These are phyloP conservation scores for Sternarchorhynchus goeldii DNA, from an alignment of 2,797 vertebrate genomes.

Conservation along the genomic window DNA sequence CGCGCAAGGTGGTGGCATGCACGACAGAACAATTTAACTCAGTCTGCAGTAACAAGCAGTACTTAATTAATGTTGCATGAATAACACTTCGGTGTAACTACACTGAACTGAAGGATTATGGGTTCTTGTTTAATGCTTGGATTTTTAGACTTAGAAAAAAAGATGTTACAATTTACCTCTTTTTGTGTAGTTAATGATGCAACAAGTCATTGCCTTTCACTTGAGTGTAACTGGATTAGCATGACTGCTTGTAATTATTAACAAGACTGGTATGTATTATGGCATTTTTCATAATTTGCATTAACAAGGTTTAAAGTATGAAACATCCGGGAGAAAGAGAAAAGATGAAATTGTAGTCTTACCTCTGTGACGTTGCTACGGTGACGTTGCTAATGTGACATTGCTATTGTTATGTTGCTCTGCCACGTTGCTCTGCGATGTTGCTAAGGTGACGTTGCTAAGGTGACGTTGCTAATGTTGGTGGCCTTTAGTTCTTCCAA, in stretches of 20 bases:
- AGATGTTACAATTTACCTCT: background rate
- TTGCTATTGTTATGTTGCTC: background rate
- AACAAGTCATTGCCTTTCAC: background rate
- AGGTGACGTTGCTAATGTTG: background rate
- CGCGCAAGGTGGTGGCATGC: slow-evolving; percentile 12
- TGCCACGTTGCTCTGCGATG: too few species aligned
- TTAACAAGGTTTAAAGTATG: background rate
- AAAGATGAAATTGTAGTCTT: background rate
- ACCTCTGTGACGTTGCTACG: background rate
- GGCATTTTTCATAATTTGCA: background rate
- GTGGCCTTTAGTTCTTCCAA: background rate
- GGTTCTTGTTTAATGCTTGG: background rate
- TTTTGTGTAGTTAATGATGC: slow-evolving; percentile 17
- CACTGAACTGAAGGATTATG: slow-evolving; percentile 1
- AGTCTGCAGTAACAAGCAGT: slow-evolving; percentile 45
- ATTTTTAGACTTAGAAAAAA: background rate
- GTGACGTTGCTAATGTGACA: background rate
- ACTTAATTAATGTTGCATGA: slow-evolving; percentile 38
- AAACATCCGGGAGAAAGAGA: background rate
- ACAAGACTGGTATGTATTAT: background rate
- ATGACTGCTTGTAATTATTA: slow-evolving; percentile 25
- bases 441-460: background rate
- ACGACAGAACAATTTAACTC: slow-evolving; percentile 42
- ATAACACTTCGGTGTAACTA: slow-evolving; percentile 21
- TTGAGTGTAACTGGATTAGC: background rate